Percentiles rank a stretch among this genome's conserved stretches.
Conservation (phyloP, 2,888 invertebrate species). For the Elysia crispata region DNA sequence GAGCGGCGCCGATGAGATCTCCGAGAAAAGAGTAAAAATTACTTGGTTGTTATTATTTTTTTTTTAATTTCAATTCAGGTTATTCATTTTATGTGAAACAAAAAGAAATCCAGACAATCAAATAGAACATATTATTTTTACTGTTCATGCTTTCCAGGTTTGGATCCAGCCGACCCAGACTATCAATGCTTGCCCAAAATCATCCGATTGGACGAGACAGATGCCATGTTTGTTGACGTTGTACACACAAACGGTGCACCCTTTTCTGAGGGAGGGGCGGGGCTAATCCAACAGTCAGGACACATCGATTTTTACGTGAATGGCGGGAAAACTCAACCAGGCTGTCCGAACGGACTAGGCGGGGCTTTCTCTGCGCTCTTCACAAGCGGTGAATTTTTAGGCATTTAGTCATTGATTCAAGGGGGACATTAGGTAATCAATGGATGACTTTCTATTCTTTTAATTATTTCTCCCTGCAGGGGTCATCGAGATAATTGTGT, state of each 20-base stretch:
- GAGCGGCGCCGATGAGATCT: too few relatives aligned
- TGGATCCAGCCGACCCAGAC: slow-evolving; percentile 72
- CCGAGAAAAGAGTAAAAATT: too few relatives aligned
- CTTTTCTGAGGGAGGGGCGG: slow-evolving; percentile 76
- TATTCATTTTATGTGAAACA: too few relatives aligned
- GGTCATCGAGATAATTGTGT: too few relatives aligned
- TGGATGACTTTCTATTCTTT: too few relatives aligned
- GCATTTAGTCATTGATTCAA: too few relatives aligned
- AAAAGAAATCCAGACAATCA: too few relatives aligned
- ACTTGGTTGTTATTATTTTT: too few relatives aligned
- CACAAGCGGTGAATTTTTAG: slow-evolving; percentile 36
- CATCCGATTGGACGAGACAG: slow-evolving; percentile 64
- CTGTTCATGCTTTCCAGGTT: slow-evolving; percentile 53
- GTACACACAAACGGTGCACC: slow-evolving; percentile 71
- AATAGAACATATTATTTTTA: too few relatives aligned
- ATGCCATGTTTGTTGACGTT: slow-evolving; percentile 71
- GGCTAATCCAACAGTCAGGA: slow-evolving; percentile 87
- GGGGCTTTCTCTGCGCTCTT: slow-evolving; percentile 50
- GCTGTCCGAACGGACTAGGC: slow-evolving; percentile 80
- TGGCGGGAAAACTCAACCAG: slow-evolving; percentile 89
- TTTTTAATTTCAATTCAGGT: too few relatives aligned
- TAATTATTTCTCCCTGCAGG: too few relatives aligned
- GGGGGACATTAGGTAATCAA: too few relatives aligned
- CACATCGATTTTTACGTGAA: slow-evolving; percentile 96
- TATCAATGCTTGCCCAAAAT: slow-evolving; percentile 56